Evolutionary conservation across 2,888 invertebrate genomes (phyloP), one percentile per base, ranked within the genome.

Genomic region (Drosophila meridionalis): DNA sequence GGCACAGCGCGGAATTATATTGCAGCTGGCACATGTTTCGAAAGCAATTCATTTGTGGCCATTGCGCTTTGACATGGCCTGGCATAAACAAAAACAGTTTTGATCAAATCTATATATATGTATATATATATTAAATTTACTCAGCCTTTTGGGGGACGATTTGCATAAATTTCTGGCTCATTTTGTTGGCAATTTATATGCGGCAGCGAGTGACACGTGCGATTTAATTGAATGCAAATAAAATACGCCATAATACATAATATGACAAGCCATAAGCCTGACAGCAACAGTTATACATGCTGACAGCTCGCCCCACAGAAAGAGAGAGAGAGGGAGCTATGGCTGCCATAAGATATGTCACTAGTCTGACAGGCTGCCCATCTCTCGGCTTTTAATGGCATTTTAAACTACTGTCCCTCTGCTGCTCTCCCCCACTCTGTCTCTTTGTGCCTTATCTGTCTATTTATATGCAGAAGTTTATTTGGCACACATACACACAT

Each of bases 191-290:
- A 87, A 80, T 84, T 84, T 87, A 80, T 87, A 80, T 84, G 83
- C 83, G 83, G 58, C 57, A 69, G 58, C 64, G 76, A 68, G 70
- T 79, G 82, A 79, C 89, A 89, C 87, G 84, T 76, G 79, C 74
- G 76, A 87, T 89, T 89, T 89, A 89, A 87, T 87, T 87, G 88
- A 85, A 87, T 82, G 90, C 86, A 87, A 89, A 87, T 87, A 87
- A 87, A 89, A 87, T 83, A 75, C 87, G 72, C 79, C 69, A 84
- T 84, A 77, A 89, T 81, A 89, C 74, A 81, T 87, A 85, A 87
- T 87, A 80, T 88, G 90, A 89, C 87, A 87, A 78, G 78, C 83
- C 77, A 80, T 87, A 87, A 89, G 85, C 80, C 81, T 83, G 86
- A 85, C 89, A 87, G 89, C 89, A 87, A 85, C 87, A 87, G 88